phyloP scores from a whole-genome alignment of 2,888 invertebrate species.

The Lasioglossum marginatum region DNA sequence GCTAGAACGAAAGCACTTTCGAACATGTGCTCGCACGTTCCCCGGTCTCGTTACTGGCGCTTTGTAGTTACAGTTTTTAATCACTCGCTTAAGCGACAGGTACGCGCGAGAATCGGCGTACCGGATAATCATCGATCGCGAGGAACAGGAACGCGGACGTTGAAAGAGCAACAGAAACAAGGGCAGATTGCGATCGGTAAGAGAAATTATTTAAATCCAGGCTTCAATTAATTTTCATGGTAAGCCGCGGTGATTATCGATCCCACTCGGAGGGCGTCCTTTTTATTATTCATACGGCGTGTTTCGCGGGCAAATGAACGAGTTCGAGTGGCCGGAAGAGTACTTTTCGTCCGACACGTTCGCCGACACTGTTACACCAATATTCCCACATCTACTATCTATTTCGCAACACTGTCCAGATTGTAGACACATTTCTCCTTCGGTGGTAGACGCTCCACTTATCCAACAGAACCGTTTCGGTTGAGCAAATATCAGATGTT shows the following conservation, averaged over 20 bases:
- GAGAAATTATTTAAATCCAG: constrained; percentile 38
- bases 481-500: background rate
- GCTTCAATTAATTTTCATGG: constrained; percentile 39
- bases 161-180: background rate
- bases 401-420: background rate
- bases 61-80: background rate
- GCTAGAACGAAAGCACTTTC: background rate
- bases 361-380: background rate
- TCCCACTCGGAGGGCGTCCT: background rate
- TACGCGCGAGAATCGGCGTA: background rate
- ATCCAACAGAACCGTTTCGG: background rate
- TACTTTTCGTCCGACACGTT: constrained; percentile 29
- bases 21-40: background rate
- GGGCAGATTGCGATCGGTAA: background rate
- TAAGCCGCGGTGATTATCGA: constrained; percentile 34
- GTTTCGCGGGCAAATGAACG: constrained; percentile 33
- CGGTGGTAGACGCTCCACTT: background rate
- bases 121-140: background rate
- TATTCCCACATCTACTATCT: background rate
- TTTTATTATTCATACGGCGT: constrained; percentile 31
- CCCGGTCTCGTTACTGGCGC: background rate
- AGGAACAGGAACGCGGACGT: background rate
- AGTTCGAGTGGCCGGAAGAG: constrained; percentile 18
- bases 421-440: background rate
- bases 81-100: background rate